phyloP scores from a whole-genome alignment of 2,113 vertebrate genomes.

The Aptenodytes patagonicus region DNA sequence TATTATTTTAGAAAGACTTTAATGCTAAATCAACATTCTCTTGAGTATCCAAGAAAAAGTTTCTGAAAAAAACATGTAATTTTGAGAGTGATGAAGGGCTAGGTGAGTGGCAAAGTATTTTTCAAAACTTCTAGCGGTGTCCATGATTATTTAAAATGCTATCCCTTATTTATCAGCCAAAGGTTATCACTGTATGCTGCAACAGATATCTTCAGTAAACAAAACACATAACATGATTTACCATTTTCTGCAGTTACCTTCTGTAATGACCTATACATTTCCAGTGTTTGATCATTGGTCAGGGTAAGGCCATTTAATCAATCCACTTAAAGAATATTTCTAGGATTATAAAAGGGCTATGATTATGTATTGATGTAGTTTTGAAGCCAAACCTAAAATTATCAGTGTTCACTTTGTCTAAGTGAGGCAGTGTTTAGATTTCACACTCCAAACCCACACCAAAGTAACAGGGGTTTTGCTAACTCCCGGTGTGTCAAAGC shows the following conservation, averaged over 20 bases:
- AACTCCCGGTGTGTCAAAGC: neutral
- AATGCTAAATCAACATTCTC: neutral
- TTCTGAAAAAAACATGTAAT: neutral
- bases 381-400: neutral
- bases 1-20: neutral
- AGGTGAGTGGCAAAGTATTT: neutral
- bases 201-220: neutral
- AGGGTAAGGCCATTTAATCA: neutral
- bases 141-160: neutral
- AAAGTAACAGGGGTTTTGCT: neutral
- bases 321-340: neutral
- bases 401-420: neutral
- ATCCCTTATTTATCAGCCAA: neutral
- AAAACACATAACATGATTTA: neutral
- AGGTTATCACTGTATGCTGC: neutral
- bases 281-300: neutral
- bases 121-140: neutral
- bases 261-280: neutral
- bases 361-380: neutral
- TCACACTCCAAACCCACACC: neutral
- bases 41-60: neutral
- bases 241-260: neutral
- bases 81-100: neutral
- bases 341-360: neutral
- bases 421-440: neutral